Evolutionary conservation across 2,797 vertebrate species (phyloP).

Genomic region (Alectoris magna): DNA sequence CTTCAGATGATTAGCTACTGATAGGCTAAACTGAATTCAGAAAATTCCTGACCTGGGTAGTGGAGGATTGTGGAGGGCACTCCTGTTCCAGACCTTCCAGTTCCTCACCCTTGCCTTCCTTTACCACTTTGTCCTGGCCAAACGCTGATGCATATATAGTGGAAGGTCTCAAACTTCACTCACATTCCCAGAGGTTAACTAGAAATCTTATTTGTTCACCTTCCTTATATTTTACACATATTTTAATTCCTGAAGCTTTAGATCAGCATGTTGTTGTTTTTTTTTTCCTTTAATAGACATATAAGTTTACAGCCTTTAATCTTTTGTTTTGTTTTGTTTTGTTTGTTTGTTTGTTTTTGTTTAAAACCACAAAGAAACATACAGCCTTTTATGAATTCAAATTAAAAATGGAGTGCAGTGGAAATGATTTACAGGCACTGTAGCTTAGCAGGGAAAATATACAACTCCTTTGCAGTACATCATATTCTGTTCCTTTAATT

Average conservation of each 20-base stretch:
- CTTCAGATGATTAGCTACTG: neutral
- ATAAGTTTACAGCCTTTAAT: conserved; percentile 52
- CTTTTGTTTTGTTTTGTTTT: neutral
- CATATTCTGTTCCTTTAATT: conserved; percentile 63
- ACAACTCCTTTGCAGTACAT: conserved; percentile 52
- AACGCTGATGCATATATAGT: neutral
- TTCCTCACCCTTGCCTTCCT: neutral
- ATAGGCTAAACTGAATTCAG: neutral
- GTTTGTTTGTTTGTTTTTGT: conserved; percentile 3
- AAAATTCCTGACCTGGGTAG: neutral
- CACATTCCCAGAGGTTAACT: neutral
- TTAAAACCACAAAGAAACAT: conserved; percentile 60
- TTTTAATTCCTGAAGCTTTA: conserved; percentile 44
- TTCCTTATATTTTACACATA: conserved; percentile 18
- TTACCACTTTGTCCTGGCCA: neutral
- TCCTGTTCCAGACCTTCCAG: neutral
- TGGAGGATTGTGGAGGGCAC: neutral
- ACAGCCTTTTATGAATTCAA: conserved; percentile 63
- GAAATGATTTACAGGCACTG: conserved; percentile 55
- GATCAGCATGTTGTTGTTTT: conserved; percentile 10
- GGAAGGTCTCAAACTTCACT: neutral
- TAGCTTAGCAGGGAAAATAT: conserved; percentile 56
- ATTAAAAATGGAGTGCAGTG: conserved; percentile 56
- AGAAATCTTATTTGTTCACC: neutral
- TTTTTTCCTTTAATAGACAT: conserved; percentile 43